These are phyloP conservation scores for Scomber japonicus DNA, from an alignment of 2,113 vertebrate genomes.

Conservation along the genomic window DNA sequence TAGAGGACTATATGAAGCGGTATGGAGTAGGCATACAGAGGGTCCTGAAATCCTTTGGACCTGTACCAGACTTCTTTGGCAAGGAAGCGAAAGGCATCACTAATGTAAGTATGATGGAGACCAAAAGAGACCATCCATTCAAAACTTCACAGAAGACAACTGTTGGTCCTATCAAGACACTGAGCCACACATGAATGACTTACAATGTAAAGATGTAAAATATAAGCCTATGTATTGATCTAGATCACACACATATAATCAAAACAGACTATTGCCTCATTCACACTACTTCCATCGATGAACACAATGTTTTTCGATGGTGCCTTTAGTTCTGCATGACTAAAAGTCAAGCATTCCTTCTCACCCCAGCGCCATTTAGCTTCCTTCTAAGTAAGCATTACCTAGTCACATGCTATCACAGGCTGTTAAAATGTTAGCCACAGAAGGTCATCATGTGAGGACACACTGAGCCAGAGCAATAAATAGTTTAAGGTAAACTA, in stretches of 20 bases:
- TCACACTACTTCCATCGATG: not conserved
- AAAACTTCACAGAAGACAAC: not conserved
- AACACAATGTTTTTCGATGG: not conserved
- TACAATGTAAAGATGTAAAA: not conserved
- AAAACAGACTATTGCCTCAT: not conserved
- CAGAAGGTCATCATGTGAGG: conserved; percentile 31
- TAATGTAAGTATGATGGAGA: conserved; percentile 81
- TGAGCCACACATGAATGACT: not conserved
- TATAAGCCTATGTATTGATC: not conserved
- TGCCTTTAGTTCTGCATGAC: conserved; percentile 37
- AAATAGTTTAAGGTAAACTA: conserved; percentile 29
- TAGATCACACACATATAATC: not conserved
- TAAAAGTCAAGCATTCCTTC: conserved; percentile 30
- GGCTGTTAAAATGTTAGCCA: conserved; percentile 40
- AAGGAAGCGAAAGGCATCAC: conserved; percentile 84
- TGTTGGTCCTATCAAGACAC: too few species aligned
- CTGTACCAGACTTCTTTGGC: conserved; percentile 90
- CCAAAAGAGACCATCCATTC: not conserved
- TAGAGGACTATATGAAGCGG: conserved; percentile 90
- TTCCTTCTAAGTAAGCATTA: not conserved
- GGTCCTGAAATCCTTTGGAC: conserved; percentile 90
- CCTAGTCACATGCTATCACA: conserved; percentile 52
- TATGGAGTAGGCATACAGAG: conserved; percentile 88
- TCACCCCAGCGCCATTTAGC: not conserved
- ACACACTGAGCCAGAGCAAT: conserved; percentile 28